Evolutionary conservation across 2,113 vertebrate genomes (phyloP).

Genomic region (Anguilla rostrata): DNA sequence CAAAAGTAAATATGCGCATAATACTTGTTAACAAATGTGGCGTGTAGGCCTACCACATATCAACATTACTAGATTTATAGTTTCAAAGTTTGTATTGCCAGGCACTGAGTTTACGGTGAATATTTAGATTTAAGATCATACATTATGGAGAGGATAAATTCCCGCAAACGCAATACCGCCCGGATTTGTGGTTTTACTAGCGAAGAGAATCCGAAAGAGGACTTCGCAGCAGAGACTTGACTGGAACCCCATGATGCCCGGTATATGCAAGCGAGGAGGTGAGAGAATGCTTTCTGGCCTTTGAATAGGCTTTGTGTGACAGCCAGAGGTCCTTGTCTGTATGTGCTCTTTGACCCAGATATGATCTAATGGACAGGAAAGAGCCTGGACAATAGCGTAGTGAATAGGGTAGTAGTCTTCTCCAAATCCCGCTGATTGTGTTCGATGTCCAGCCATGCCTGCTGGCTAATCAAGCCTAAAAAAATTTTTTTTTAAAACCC

Average conservation of each 20-base stretch:
- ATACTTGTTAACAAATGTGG: no score
- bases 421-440: slow-evolving; percentile 28
- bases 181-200: slow-evolving; percentile 24
- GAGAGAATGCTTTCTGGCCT: slow-evolving; percentile 54
- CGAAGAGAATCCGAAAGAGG: slow-evolving; percentile 57
- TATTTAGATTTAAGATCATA: no score
- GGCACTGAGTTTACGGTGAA: no score
- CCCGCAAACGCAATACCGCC: background rate
- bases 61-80: no score
- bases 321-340: slow-evolving; percentile 59
- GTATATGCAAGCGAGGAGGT: slow-evolving; percentile 50
- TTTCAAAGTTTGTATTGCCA: no score
- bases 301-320: slow-evolving; percentile 68
- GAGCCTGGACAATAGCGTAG: slow-evolving; percentile 51
- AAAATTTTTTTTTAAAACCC: background rate
- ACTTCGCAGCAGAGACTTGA: slow-evolving; percentile 41
- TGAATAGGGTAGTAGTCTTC: slow-evolving; percentile 45
- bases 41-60: no score
- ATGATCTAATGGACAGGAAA: slow-evolving; percentile 73
- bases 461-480: slow-evolving; percentile 24
- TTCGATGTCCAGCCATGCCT: slow-evolving; percentile 19
- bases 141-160: no score
- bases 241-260: slow-evolving; percentile 32
- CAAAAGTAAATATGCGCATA: no score
- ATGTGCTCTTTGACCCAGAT: slow-evolving; percentile 75